Conservation (phyloP, 2,113 vertebrate genomes). For the Spizaetus ornatus region DNA sequence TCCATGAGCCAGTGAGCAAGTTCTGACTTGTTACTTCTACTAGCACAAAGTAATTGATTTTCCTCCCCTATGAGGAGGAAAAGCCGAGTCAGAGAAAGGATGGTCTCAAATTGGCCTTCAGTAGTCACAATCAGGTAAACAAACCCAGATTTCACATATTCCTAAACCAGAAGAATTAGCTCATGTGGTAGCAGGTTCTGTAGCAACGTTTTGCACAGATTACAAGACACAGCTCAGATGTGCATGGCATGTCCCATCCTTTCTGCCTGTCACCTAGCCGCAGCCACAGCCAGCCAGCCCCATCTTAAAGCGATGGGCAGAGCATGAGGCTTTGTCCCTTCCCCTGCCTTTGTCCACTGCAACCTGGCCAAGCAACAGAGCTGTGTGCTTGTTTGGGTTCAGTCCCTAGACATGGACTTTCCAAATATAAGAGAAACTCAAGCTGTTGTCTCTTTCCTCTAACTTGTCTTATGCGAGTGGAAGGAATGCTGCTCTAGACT, state of each 20-base stretch:
- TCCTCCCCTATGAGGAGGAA: not conserved
- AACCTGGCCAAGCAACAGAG: not conserved
- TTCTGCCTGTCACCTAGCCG: not conserved
- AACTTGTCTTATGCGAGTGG: not conserved
- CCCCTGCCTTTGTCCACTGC: not conserved
- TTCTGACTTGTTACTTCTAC: not conserved
- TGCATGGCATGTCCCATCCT: not conserved
- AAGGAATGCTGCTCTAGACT: not conserved
- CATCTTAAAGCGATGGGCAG: not conserved
- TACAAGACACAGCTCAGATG: not conserved
- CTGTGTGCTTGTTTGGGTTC: not conserved
- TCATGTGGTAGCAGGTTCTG: not conserved
- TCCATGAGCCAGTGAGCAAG: not conserved
- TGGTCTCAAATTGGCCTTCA: not conserved
- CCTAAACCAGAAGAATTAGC: not conserved
- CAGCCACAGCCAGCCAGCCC: not conserved
- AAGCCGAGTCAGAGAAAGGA: not conserved
- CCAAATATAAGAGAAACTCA: not conserved
- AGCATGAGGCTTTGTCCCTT: not conserved
- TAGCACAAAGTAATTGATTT: not conserved
- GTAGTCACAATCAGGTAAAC: not conserved
- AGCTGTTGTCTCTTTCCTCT: not conserved
- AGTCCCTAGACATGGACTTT: not conserved
- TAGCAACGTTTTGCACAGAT: not conserved
- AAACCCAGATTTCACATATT: not conserved